phyloP scores from a whole-genome alignment of 2,888 invertebrate species.

The Pachydiplax longipennis region DNA sequence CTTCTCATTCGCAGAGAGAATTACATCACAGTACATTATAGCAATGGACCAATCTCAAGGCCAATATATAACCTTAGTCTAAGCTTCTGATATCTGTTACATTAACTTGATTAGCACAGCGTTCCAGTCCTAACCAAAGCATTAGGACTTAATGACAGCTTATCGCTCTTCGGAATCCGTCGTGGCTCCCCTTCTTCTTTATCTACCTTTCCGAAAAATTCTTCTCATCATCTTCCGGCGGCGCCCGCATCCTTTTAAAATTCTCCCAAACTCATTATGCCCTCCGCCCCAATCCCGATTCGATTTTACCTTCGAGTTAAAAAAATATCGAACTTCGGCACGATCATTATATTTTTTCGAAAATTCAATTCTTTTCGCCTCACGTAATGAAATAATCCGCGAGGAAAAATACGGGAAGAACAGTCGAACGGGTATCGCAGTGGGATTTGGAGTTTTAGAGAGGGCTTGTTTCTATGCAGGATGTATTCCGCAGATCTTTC shows the following conservation, averaged over 20 bases:
- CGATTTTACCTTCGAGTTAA: background rate
- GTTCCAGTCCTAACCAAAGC: no score
- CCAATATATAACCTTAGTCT: no score
- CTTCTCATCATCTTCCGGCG: background rate
- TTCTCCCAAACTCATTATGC: background rate
- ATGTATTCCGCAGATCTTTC: background rate
- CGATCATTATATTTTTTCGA: background rate
- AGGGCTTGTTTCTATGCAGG: no score
- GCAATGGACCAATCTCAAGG: no score
- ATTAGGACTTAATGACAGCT: no score
- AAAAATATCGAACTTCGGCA: background rate
- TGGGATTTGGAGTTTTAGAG: no score
- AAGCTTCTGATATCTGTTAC: no score
- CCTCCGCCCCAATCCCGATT: background rate
- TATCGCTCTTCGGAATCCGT: no score
- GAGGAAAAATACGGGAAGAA: background rate
- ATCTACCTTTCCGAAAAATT: background rate
- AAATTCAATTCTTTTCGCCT: background rate
- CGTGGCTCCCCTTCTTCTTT: background rate
- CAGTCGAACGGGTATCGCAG: no score
- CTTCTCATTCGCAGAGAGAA: no score
- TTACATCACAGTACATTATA: no score
- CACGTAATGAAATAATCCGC: background rate
- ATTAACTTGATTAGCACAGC: no score
- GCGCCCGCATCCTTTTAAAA: background rate